Evolutionary conservation across 1,140 invertebrate genomes (phyloP), one percentile per base, ranked within the genome.

Genomic region (Heliconius eleuchia): DNA sequence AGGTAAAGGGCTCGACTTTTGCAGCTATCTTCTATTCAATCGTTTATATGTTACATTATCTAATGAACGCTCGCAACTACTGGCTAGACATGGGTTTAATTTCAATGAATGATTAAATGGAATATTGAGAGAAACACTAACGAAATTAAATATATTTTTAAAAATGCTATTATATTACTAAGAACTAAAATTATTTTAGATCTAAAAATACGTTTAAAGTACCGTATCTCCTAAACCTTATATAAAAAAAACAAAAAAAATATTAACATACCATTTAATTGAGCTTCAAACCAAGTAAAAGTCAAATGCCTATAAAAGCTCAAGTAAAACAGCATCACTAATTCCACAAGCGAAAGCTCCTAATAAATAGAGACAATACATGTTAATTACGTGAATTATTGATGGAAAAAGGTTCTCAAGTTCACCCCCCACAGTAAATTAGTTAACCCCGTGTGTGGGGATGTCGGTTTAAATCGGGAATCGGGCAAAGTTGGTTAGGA

Each of bases 341-440:
- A 71, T 76, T 71, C 73, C 60, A 66, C 60, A 66, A 60, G 9
- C 55, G 55, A 23, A 23, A 60, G 60, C 71, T 39, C 71, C 16
- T 76, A 76, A 80, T 71, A 78, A 82, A 77, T 76, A 52, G 76
- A 79, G 70, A 87, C 85, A 87, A 91, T 87, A 84, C 85, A 84
- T 84, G 83, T 85, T 85, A 87, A 88, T 88, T 86, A 86, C 80
- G 85, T 90, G 91, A 92, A 91, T 92, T 90, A 92, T 90, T 91
- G 89, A 92, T 91, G 87, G 86, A 91, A 90, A 91, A 88, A 89
- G 89, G 88, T 81, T 85, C 77, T 34, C 74, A 76, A 76, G 75
- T 71, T 50, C 71, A 30, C 75, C 60, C n/a, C 18, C 60, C 11
- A 8, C 75, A 71, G 39, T 46, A 80, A 82, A 76, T 76, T 76